Evolutionary conservation across 2,888 invertebrate genomes (phyloP).

Genomic region (Drosophila nr. medialis): DNA sequence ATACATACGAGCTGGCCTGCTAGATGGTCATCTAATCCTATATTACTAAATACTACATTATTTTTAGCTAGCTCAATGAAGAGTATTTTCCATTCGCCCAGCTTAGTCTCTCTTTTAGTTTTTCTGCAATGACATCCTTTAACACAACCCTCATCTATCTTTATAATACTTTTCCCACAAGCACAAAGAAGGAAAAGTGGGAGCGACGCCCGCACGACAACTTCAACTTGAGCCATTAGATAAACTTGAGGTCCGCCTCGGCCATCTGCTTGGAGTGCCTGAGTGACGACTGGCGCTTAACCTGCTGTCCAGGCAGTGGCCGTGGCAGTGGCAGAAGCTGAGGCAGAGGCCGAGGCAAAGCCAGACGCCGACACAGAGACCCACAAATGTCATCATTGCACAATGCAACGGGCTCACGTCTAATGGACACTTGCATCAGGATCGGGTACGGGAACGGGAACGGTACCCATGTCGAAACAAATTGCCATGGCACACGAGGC

Average conservation of each 20-base stretch:
- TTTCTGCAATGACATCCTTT: constrained; percentile 19
- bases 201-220: constrained; percentile 36
- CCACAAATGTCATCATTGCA: constrained; percentile 64
- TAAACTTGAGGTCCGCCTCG: constrained; percentile 31
- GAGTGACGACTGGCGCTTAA: constrained; percentile 53
- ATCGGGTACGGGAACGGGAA: constrained; percentile 2
- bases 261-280: constrained; percentile 9
- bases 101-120: neutral
- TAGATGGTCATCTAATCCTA: neutral
- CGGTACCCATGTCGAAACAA: constrained; percentile 44
- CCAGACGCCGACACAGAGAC: constrained; percentile 55
- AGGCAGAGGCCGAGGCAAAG: constrained; percentile 8
- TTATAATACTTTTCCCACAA: constrained; percentile 29
- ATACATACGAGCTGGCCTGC: neutral
- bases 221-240: constrained; percentile 6
- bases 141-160: constrained; percentile 22
- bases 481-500: constrained; percentile 36
- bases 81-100: neutral
- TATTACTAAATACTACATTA: neutral
- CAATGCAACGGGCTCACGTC: constrained; percentile 53
- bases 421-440: constrained; percentile 53
- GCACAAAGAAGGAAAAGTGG: neutral
- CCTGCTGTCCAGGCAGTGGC: constrained; percentile 26
- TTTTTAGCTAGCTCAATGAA: neutral
- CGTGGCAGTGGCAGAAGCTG: constrained; percentile 26